These are phyloP conservation scores for Thereva unica DNA, from an alignment of 2,888 invertebrate species.

Conservation along the genomic window DNA sequence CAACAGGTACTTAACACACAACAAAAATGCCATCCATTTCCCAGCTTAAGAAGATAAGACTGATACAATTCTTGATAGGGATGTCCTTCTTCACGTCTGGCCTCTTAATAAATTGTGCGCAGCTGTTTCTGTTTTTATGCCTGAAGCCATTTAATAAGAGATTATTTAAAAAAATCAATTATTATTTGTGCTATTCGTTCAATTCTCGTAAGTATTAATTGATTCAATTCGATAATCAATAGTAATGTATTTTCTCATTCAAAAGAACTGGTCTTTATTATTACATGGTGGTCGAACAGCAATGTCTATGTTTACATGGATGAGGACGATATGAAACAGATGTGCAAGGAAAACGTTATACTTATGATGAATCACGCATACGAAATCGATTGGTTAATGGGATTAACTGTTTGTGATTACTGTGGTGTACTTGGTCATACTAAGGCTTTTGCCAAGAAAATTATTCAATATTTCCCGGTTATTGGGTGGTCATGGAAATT, in stretches of 20 bases:
- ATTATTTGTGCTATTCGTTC: slow-evolving; percentile 84
- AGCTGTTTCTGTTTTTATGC: slow-evolving; percentile 76
- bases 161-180: slow-evolving; percentile 84
- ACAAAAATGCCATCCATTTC: slow-evolving; percentile 39
- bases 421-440: slow-evolving; percentile 85
- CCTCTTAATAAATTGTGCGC: slow-evolving; percentile 78
- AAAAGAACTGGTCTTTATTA: slow-evolving; percentile 86
- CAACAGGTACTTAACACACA: slow-evolving; percentile 19
- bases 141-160: slow-evolving; percentile 79
- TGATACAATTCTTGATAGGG: slow-evolving; percentile 78
- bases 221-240: not conserved
- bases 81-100: slow-evolving; percentile 88
- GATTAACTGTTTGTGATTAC: slow-evolving; percentile 88
- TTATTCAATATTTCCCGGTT: slow-evolving; percentile 86
- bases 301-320: slow-evolving; percentile 75
- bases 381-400: slow-evolving; percentile 94
- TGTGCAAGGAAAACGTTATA: slow-evolving; percentile 86
- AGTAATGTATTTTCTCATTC: slow-evolving; percentile 37
- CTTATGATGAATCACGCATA: slow-evolving; percentile 93
- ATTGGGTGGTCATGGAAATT: slow-evolving; percentile 98
- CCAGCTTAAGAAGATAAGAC: slow-evolving; percentile 61
- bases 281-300: slow-evolving; percentile 91
- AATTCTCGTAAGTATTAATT: slow-evolving; percentile 81
- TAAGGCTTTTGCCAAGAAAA: slow-evolving; percentile 93
- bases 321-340: slow-evolving; percentile 75